phyloP scores from a whole-genome alignment of 1,140 invertebrate species.

The Bombus affinis region DNA sequence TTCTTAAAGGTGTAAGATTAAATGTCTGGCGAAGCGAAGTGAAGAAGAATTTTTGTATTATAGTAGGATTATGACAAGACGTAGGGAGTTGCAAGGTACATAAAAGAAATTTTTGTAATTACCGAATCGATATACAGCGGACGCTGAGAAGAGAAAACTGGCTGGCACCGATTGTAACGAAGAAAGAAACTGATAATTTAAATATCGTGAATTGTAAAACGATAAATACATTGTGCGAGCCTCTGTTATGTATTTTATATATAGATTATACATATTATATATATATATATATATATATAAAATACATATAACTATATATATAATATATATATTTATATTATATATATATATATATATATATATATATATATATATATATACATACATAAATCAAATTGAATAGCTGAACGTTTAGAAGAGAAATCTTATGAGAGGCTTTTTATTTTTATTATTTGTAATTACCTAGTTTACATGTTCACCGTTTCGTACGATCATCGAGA shows the following conservation, averaged over 20 bases:
- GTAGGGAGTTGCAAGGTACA: slow-evolving; percentile 78
- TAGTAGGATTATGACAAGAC: slow-evolving; percentile 80
- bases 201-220: slow-evolving; percentile 74
- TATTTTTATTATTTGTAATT: slow-evolving; percentile 81
- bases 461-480: slow-evolving; percentile 79
- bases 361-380: slow-evolving; percentile 74
- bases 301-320: slow-evolving; percentile 67
- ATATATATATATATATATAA: slow-evolving; percentile 23
- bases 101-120: slow-evolving; percentile 78
- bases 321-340: slow-evolving; percentile 76
- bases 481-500: slow-evolving; percentile 77
- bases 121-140: slow-evolving; percentile 68
- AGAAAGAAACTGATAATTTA: slow-evolving; percentile 69
- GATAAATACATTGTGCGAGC: slow-evolving; percentile 72
- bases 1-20: slow-evolving; percentile 72
- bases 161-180: slow-evolving; percentile 63
- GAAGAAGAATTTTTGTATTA: slow-evolving; percentile 77
- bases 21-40: slow-evolving; percentile 67
- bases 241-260: slow-evolving; percentile 82
- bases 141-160: slow-evolving; percentile 47
- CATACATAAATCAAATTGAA: slow-evolving; percentile 73
- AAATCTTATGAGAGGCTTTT: slow-evolving; percentile 79
- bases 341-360: slow-evolving; percentile 38
- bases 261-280: slow-evolving; percentile 65
- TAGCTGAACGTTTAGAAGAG: slow-evolving; percentile 73